phyloP scores from a whole-genome alignment of 2,113 vertebrate species.

The Psittacus erithacus region DNA sequence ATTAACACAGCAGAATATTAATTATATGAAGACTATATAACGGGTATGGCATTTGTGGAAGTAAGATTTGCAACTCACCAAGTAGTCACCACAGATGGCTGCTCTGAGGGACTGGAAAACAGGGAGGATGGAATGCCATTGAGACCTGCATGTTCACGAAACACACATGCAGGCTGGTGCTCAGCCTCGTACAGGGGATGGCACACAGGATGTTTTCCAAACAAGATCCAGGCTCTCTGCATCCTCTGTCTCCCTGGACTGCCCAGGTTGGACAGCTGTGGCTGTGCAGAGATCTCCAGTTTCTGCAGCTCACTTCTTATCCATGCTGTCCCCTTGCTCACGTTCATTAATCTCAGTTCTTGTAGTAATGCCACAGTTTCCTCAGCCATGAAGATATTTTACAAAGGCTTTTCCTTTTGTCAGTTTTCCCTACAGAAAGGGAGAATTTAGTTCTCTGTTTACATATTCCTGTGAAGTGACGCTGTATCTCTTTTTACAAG shows the following conservation, averaged over 20 bases:
- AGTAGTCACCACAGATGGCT: neutral
- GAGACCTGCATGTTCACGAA: neutral
- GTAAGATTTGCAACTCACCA: neutral
- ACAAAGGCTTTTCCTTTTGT: neutral
- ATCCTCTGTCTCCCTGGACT: neutral
- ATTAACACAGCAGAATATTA: neutral
- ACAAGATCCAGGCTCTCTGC: neutral
- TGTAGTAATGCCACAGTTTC: neutral
- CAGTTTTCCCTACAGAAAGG: neutral
- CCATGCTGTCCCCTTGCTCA: neutral
- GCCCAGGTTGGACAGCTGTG: neutral
- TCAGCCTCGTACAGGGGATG: neutral
- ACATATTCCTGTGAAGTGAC: neutral
- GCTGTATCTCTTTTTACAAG: constrained; percentile 1
- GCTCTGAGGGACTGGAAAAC: neutral
- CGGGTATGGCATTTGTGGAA: neutral
- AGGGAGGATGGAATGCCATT: neutral
- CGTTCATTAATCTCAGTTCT: neutral
- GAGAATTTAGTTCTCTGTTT: constrained; percentile 30
- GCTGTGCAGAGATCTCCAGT: neutral
- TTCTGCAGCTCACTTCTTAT: neutral
- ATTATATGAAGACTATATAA: neutral
- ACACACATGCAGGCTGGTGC: neutral
- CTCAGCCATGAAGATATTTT: neutral
- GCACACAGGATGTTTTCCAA: neutral